Percentiles rank a stretch among this genome's conserved stretches.
These are phyloP conservation scores for Chaitophorus viminalis DNA, from an alignment of 2,888 invertebrate genomes.

Conservation along the genomic window DNA sequence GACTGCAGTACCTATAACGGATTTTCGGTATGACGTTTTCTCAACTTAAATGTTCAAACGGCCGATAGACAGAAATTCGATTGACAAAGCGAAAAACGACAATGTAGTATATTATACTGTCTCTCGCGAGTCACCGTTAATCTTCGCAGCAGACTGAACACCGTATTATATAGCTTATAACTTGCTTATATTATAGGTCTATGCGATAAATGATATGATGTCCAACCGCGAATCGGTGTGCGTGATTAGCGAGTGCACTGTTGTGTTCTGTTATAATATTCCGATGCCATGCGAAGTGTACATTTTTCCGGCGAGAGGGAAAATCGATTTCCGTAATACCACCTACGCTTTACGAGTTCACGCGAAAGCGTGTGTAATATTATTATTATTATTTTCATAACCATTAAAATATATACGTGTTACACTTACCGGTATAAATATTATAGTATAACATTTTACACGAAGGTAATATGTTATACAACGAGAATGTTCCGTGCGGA, in stretches of 20 bases:
- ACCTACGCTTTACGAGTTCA: background rate
- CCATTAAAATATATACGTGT: background rate
- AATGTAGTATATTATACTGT: too few species aligned
- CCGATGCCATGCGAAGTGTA: background rate
- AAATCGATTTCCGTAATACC: background rate
- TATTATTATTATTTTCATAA: background rate
- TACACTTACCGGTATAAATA: background rate
- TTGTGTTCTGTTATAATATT: too few species aligned
- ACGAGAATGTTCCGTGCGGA: background rate
- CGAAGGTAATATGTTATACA: background rate
- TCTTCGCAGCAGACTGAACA: background rate
- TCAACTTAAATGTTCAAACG: background rate
- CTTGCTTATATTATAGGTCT: background rate
- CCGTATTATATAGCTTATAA: background rate
- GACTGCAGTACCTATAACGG: background rate
- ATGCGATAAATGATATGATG: background rate
- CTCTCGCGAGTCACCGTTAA: background rate
- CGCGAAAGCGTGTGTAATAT: background rate
- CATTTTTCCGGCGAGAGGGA: background rate
- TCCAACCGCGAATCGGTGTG: background rate
- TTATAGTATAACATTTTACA: background rate
- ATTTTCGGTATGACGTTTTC: background rate
- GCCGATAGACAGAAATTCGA: background rate
- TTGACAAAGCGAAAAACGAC: too few species aligned
- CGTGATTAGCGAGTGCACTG: background rate